A percentile compares a stretch with the other conserved stretches of the same genome.
Evolutionary conservation across 2,888 invertebrate genomes (phyloP).

Genomic region (Allophyes oxyacanthae): DNA sequence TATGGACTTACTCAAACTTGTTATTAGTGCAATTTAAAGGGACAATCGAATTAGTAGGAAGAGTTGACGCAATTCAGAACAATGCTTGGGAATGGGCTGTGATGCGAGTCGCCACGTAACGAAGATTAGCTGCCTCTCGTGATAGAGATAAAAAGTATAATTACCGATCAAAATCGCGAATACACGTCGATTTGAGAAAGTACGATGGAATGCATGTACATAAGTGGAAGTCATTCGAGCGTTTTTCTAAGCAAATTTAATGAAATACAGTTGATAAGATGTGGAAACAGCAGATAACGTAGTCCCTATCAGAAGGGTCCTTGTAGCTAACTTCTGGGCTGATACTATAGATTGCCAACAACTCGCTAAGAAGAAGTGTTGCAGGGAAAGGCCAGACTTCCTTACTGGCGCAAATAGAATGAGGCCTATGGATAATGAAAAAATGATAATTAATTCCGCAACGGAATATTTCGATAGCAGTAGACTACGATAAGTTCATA

Average conservation of each 20-base stretch:
- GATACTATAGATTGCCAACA: too few species aligned
- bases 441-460: too few species aligned
- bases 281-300: too few species aligned
- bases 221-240: not conserved
- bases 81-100: slow-evolving; percentile 46
- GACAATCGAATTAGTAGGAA: slow-evolving; percentile 36
- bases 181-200: slow-evolving; percentile 9
- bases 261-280: too few species aligned
- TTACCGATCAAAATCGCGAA: slow-evolving; percentile 32
- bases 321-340: too few species aligned
- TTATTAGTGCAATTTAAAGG: slow-evolving; percentile 39
- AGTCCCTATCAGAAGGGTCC: too few species aligned
- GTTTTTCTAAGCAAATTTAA: not conserved
- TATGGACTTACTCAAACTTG: slow-evolving; percentile 6
- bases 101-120: slow-evolving; percentile 10
- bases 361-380: too few species aligned
- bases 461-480: too few species aligned
- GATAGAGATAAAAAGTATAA: slow-evolving; percentile 16
- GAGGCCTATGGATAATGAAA: too few species aligned
- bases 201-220: slow-evolving; percentile 7
- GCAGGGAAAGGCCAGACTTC: too few species aligned
- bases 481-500: too few species aligned
- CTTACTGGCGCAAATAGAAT: too few species aligned
- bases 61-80: slow-evolving; percentile 49
- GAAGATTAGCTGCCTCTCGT: slow-evolving; percentile 12